A percentile compares a stretch with the other conserved stretches of the same genome.
These are phyloP conservation scores for Burhinus bistriatus DNA, from an alignment of 2,113 vertebrate species.

Conservation along the genomic window DNA sequence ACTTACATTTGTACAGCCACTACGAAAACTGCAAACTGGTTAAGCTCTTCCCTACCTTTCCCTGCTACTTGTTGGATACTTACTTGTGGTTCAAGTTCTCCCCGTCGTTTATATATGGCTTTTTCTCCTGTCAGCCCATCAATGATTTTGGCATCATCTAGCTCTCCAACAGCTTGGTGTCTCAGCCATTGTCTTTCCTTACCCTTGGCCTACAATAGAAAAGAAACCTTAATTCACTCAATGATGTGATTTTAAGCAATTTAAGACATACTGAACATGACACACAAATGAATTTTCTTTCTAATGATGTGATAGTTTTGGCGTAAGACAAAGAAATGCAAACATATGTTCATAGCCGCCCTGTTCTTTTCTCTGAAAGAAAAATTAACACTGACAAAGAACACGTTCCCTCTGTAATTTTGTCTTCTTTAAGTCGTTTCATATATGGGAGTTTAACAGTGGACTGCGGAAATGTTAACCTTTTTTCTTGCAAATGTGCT, in stretches of 20 bases:
- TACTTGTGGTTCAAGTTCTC: conserved; percentile 92
- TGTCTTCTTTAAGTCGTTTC: neutral
- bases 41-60: neutral
- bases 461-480: neutral
- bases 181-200: conserved; percentile 96
- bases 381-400: neutral
- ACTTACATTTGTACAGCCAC: neutral
- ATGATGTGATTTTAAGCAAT: neutral
- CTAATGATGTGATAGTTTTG: neutral
- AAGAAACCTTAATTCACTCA: neutral
- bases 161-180: conserved; percentile 90
- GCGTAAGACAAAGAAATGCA: neutral
- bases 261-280: neutral
- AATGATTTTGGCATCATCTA: conserved; percentile 96
- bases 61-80: neutral
- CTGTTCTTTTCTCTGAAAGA: neutral
- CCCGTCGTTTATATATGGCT: conserved; percentile 92
- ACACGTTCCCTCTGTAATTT: neutral
- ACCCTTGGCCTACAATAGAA: conserved; percentile 87
- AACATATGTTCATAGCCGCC: neutral
- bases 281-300: neutral
- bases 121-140: conserved; percentile 95
- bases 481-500: neutral
- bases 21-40: neutral
- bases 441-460: neutral